Base-by-base conservation (phyloP, 1,140 invertebrate genomes). In the Drosophila serrata region DNA sequence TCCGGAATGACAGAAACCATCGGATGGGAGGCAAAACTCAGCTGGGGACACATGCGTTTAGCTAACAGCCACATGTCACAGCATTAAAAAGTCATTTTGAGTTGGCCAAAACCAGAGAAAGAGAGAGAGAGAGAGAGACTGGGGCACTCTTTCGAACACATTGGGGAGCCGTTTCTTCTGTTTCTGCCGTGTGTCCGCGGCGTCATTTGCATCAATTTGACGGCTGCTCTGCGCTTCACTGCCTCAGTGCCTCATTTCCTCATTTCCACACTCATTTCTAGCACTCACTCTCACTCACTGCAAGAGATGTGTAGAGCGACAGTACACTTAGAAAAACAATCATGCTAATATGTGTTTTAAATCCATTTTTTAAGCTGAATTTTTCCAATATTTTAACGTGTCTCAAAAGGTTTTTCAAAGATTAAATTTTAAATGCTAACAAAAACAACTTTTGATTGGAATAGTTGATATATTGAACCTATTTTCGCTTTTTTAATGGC, bases 201-300 rank as follows among this genome's bases (percentile, higher is more conserved):
- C 58, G 51, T 55, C 35, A 62, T 78, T 70, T 78, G 69, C 69
- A 61, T 60, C 57, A 55, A 77, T 77, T 77, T 72, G 69, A 73
- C 51, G 55, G 57, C 70, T 87, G 46, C 65, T 88, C 60, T 55
- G 69, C 79, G 84, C 84, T 80, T 87, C 76, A 87, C 76, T 87
- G 84, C 79, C 49, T 59, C 45, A 42, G 61, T 51, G 59, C 37
- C 35, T 64, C 63, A 37, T 45, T 63, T 43, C 60, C 35, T 48
- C 46, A 53, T 51, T 51, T 37, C 33, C 29, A 24, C 45, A 56
- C 31, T 15, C 31, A 33, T 33, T 27, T 48, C 45, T 19, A 6
- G 31, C 42, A 46, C 42, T 49, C 43, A 35, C 49, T 53, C 61
- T 60, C 39, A 24, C 29, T 61, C 37, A 51, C 7, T 51, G 15